Evolutionary conservation across 2,113 vertebrate genomes (phyloP).

Genomic region (Mobula birostris): DNA sequence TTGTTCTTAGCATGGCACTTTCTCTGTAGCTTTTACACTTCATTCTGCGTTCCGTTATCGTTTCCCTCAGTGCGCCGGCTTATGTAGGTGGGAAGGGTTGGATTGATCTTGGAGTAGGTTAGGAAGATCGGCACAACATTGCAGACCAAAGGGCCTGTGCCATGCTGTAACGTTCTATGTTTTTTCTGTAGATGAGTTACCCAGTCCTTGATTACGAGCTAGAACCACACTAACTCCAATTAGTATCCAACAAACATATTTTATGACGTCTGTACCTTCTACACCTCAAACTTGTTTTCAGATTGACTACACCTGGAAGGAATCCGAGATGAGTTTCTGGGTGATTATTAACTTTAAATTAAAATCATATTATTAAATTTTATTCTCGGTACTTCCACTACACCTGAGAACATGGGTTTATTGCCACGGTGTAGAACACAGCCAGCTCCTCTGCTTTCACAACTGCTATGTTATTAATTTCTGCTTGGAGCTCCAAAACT

Average conservation of each 20-base stretch:
- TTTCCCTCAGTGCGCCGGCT: too few relatives aligned
- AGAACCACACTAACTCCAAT: too few relatives aligned
- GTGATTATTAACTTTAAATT: slow-evolving; percentile 23
- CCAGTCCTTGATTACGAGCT: too few relatives aligned
- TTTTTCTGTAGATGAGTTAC: too few relatives aligned
- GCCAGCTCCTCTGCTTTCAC: background rate
- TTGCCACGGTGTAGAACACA: background rate
- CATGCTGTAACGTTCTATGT: too few relatives aligned
- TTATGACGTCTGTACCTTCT: background rate
- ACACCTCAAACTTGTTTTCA: background rate
- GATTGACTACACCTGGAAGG: background rate
- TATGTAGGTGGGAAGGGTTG: too few relatives aligned
- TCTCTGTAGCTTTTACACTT: too few relatives aligned
- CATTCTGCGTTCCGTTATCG: too few relatives aligned
- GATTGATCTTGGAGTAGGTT: too few relatives aligned
- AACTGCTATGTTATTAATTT: slow-evolving; percentile 11
- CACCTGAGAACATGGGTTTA: background rate
- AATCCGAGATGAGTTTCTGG: background rate
- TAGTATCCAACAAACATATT: background rate
- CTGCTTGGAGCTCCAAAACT: slow-evolving; percentile 15
- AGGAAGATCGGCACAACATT: too few relatives aligned
- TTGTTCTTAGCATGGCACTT: too few relatives aligned
- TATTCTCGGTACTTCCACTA: background rate
- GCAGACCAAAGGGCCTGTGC: too few relatives aligned
- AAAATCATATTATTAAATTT: background rate